Evolutionary conservation across 2,113 vertebrate species (phyloP).

Genomic region (Macrotus californicus): DNA sequence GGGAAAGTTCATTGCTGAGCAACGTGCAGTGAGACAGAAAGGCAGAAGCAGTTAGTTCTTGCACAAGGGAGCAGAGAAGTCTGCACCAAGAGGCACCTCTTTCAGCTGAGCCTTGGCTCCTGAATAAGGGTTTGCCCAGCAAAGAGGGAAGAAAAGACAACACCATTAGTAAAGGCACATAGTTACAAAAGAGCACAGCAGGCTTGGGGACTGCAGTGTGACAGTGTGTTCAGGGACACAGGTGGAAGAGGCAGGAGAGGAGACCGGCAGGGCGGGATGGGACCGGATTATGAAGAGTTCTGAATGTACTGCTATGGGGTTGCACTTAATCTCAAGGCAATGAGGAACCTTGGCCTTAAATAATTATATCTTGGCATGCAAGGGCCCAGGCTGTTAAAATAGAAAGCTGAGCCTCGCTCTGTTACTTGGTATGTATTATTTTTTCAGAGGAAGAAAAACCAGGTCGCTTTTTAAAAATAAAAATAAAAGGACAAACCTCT

Average conservation of each 20-base stretch:
- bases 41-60: not conserved
- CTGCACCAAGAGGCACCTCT: not conserved
- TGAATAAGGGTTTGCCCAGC: not conserved
- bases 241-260: not conserved
- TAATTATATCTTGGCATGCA: not conserved
- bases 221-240: not conserved
- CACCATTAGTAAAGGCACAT: not conserved
- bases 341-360: not conserved
- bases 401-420: not conserved
- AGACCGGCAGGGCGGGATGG: accelerated
- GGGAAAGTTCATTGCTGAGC: not conserved
- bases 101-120: not conserved
- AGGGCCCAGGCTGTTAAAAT: not conserved
- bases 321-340: not conserved
- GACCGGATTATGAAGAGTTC: not conserved
- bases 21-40: not conserved
- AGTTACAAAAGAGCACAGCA: not conserved
- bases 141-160: not conserved
- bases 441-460: not conserved
- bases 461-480: not conserved
- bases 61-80: not conserved
- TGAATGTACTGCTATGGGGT: not conserved
- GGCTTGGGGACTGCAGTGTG: not conserved
- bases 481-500: not conserved
- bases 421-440: not conserved